Evolutionary conservation across 2,888 invertebrate species (phyloP), one percentile per base, ranked within the genome.

Genomic region (Craniophora ligustri): DNA sequence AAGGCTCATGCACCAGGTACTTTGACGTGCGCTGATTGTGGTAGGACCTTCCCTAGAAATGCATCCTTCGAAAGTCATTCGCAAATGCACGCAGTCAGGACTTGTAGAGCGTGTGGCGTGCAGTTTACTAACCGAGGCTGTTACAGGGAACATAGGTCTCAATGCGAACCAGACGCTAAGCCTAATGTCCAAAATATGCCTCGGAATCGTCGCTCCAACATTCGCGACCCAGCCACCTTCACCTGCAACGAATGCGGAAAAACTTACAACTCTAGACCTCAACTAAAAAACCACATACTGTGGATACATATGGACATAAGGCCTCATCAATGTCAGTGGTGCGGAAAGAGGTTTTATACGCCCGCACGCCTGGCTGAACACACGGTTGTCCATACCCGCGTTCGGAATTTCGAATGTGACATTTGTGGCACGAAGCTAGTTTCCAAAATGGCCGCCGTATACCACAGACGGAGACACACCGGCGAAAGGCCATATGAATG

Each of bases 241-340:
- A 89, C 83, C 0, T 92, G 93, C 49, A 92, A 91, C 32, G 83
- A 91, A 47, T 93, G 93, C 53, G 74, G 72, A 0, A 92, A 92
- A 51, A 84, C 80, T 0, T 92, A 92, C 61, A 78, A 70, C 0
- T 87, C 90, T 0, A 75, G 92, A 11, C 87, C 90, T 0, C 92
- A 92, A 45, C 66, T 93, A 1, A 87, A 92, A 61, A 92, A 92
- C 42, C 93, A 93, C 40, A 92, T 92, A n/a, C 70, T 89, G 0
- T 92, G 92, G 93, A 92, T 92, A 44, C 94, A 89, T 40, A 90
- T 86, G 92, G 90, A 86, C 66, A 88, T 86, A 7, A 81, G 87
- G 51, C 94, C 90, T 0, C 92, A 92, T 64, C 88, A 93, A 59
- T 95, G 94, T 59, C 87, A 89, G 16, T 89, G 90, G 82, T 95